phyloP scores from a whole-genome alignment of 1,140 invertebrate genomes.

The Drosophila sproati region DNA sequence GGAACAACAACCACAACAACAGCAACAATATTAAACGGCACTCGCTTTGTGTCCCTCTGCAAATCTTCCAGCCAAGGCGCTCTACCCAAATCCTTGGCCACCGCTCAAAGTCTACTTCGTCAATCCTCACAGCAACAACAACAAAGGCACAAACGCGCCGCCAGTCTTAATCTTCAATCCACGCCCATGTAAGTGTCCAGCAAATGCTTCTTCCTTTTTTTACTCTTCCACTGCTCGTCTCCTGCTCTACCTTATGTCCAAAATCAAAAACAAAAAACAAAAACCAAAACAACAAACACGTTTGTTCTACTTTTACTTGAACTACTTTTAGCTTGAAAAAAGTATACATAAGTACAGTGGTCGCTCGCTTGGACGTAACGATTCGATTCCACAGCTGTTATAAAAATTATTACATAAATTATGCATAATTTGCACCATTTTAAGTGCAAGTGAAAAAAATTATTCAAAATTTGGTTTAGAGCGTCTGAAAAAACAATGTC shows the following conservation, averaged over 20 bases:
- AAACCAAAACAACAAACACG: conserved; percentile 14
- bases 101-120: conserved; percentile 60
- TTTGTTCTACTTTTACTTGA: conserved; percentile 40
- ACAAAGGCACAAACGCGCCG: conserved; percentile 66
- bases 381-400: neutral
- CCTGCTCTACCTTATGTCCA: neutral
- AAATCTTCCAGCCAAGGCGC: conserved; percentile 75
- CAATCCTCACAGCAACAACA: conserved; percentile 47
- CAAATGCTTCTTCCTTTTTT: neutral
- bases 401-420: neutral
- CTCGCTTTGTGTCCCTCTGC: conserved; percentile 59
- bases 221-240: conserved; percentile 11
- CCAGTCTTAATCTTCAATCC: conserved; percentile 58
- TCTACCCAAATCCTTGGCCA: conserved; percentile 72
- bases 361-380: neutral
- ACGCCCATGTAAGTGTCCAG: conserved; percentile 70
- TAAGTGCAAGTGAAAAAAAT: no score
- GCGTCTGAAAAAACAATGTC: neutral
- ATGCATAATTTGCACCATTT: neutral
- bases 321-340: conserved; percentile 41
- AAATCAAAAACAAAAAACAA: conserved; percentile 3
- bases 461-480: no score
- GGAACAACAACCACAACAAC: conserved; percentile 48
- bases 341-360: conserved; percentile 13
- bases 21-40: conserved; percentile 26